A percentile compares a stretch with the other conserved stretches of the same genome.
Conservation (phyloP, 2,113 vertebrate species). For the Amazona guildingii region DNA sequence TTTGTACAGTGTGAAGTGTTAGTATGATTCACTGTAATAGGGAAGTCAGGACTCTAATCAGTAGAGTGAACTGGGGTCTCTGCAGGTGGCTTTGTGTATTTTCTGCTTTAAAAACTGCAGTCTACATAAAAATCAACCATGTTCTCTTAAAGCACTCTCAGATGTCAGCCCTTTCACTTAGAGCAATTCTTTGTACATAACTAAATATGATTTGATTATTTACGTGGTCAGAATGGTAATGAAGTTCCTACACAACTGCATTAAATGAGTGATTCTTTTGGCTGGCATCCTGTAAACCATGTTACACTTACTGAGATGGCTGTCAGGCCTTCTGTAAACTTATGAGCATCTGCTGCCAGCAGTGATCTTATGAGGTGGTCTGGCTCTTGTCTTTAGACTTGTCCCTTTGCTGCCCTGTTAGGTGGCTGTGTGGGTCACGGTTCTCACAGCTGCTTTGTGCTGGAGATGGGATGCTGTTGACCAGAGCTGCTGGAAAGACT, state of each 20-base stretch:
- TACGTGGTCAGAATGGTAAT: neutral
- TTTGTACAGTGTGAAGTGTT: neutral
- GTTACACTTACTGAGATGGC: neutral
- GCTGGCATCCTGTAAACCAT: neutral
- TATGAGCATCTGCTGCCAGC: neutral
- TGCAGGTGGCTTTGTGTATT: neutral
- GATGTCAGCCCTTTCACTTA: neutral
- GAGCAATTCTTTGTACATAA: neutral
- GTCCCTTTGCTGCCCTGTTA: neutral
- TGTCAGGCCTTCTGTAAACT: neutral
- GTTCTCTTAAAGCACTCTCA: neutral
- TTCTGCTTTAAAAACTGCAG: slow-evolving; percentile 7
- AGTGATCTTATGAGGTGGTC: neutral
- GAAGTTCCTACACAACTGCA: neutral
- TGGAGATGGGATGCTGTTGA: neutral
- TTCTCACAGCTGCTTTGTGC: neutral
- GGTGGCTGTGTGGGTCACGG: neutral
- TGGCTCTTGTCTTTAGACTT: neutral
- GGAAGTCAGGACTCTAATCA: neutral
- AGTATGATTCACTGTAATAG: neutral
- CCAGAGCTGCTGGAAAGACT: neutral
- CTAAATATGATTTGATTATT: neutral
- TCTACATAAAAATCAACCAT: neutral
- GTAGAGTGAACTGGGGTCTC: neutral
- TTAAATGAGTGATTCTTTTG: neutral